Base-by-base conservation (phyloP, 2,888 invertebrate species). In the Ptilodon capucinus region DNA sequence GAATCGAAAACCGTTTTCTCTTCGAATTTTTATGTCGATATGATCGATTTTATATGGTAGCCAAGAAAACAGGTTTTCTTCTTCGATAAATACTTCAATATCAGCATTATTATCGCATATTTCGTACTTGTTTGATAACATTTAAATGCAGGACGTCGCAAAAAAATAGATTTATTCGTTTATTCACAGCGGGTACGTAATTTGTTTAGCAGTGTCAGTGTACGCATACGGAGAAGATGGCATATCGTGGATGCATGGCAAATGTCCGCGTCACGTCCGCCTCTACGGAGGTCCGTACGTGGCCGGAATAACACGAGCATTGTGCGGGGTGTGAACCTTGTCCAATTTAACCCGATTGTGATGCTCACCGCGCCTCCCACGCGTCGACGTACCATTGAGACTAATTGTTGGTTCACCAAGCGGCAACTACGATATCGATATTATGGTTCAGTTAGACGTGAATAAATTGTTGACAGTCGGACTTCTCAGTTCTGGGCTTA, bases 271-370 rank as follows among this genome's bases (percentile, higher is more conserved):
- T 83, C 86, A 85, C 86, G 86, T 84, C 75, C 76, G 75, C 72
- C 71, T 70, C 73, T 55, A 69, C 55, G 86, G 86, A 85, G 87
- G 86, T 86, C 87, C 56, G 68, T 64, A 77, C 86, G 84, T 84
- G 84, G 49, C 61, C 48, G 49, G 86, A 83, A 86, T 87, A 76
- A 74, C 51, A 63, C 57, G 48, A 46, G 51, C 44, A 41, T 46
- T 55, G 46, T 43, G 47, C 62, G 58, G 64, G 69, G 71, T 77
- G 75, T 75, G 68, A 77, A 76, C 64, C 48, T 69, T 60, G 52
- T 64, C 50, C 60, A 74, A 74, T 73, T 71, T 66, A 73, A 71
- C 65, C 65, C 58, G 60, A 57, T 71, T 70, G 62, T 62, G 51
- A 64, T 68, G 53, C 61, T 48, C 56, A 48, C 42, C 43, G 43